These are phyloP conservation scores for Petrocephalus microphthalmus DNA, from an alignment of 2,113 vertebrate genomes.

Conservation along the genomic window DNA sequence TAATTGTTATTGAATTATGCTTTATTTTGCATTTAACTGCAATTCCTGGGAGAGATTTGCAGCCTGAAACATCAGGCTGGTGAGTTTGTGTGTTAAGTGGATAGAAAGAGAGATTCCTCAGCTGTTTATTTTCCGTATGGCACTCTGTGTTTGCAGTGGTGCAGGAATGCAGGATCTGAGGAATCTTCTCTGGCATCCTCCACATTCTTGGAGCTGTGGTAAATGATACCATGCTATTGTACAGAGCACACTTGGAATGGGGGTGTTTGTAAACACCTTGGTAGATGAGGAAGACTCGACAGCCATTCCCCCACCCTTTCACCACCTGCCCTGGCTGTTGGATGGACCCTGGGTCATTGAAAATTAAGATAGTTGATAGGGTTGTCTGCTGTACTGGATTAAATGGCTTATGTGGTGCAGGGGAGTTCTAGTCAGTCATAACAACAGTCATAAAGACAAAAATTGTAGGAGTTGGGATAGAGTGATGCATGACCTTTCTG, in stretches of 20 bases:
- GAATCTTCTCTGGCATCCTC: constrained; percentile 58
- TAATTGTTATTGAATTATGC: not conserved
- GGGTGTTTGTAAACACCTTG: constrained; percentile 57
- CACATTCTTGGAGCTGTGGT: constrained; percentile 57
- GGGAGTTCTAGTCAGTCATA: constrained; percentile 13
- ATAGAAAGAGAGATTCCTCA: constrained; percentile 42
- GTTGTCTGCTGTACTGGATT: constrained; percentile 36
- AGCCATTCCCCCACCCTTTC: constrained; percentile 19
- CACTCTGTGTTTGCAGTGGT: constrained; percentile 61
- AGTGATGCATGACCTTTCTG: not conserved
- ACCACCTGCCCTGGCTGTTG: not conserved
- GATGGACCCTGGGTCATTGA: constrained; percentile 35
- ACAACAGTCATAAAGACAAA: not conserved
- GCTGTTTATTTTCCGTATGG: constrained; percentile 54
- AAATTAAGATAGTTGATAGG: constrained; percentile 37
- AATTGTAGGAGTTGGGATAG: not conserved
- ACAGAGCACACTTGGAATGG: constrained; percentile 52
- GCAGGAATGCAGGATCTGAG: constrained; percentile 45
- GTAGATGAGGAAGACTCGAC: constrained; percentile 24
- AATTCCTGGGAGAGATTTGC: not conserved
- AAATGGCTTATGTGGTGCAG: constrained; percentile 25
- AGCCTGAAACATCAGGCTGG: not conserved
- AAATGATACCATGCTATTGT: constrained; percentile 53
- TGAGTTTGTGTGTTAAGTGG: constrained; percentile 10
- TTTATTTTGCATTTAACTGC: not conserved